phyloP scores from a whole-genome alignment of 1,140 invertebrate genomes.

The Formica selysi region DNA sequence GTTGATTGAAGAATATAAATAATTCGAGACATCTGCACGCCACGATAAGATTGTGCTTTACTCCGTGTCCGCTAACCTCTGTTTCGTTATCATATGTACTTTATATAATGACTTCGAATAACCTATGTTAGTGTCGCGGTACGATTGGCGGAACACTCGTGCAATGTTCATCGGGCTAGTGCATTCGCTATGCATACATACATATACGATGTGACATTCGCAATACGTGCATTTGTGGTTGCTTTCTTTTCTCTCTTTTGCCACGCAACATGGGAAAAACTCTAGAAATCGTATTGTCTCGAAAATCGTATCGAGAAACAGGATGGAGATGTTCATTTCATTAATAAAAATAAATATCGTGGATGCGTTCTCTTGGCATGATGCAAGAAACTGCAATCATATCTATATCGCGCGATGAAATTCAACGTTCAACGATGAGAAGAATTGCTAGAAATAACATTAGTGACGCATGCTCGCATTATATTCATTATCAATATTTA shows the following conservation, averaged over 20 bases:
- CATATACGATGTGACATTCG: slow-evolving; percentile 12
- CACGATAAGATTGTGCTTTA: slow-evolving; percentile 73
- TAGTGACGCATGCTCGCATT: not conserved
- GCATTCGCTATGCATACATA: not conserved
- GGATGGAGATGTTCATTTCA: slow-evolving; percentile 26
- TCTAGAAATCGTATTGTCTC: not conserved
- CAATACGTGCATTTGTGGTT: not conserved
- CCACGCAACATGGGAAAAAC: not conserved
- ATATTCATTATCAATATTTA: not conserved
- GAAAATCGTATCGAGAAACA: slow-evolving; percentile 16
- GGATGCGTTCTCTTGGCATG: not conserved
- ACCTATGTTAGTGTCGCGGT: not conserved
- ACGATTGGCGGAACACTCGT: slow-evolving; percentile 47
- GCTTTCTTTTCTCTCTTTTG: not conserved
- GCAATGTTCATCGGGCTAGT: slow-evolving; percentile 1
- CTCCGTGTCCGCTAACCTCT: slow-evolving; percentile 44
- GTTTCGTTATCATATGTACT: slow-evolving; percentile 68
- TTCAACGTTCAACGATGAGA: slow-evolving; percentile 2
- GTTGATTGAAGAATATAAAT: slow-evolving; percentile 70
- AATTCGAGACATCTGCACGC: slow-evolving; percentile 69
- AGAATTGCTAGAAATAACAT: slow-evolving; percentile 22
- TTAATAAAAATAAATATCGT: slow-evolving; percentile 36
- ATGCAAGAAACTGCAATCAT: slow-evolving; percentile 8
- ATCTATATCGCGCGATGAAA: not conserved
- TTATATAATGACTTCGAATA: slow-evolving; percentile 70